Percentiles rank a stretch among this genome's conserved stretches.
phyloP scores from a whole-genome alignment of 2,888 invertebrate genomes.

The Nomada ruficornis region DNA sequence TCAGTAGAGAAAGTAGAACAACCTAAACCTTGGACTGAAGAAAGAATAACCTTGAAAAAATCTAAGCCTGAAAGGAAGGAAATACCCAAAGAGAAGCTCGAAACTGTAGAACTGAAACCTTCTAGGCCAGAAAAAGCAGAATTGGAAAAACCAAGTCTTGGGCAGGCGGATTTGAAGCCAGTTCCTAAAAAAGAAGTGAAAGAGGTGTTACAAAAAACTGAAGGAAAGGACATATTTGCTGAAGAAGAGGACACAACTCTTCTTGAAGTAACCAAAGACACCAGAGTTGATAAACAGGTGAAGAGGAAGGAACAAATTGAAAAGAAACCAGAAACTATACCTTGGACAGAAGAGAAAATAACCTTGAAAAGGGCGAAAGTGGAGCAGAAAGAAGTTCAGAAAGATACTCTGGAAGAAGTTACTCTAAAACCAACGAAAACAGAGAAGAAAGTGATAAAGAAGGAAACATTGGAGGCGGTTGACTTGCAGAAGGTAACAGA shows the following conservation, averaged over 20 bases:
- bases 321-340: constrained; percentile 63
- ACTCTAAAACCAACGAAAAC: constrained; percentile 78
- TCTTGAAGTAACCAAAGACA: constrained; percentile 62
- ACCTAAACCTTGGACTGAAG: constrained; percentile 87
- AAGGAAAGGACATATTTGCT: constrained; percentile 51
- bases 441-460: constrained; percentile 64
- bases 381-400: constrained; percentile 71
- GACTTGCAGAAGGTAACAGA: constrained; percentile 84
- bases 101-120: constrained; percentile 86
- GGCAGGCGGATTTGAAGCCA: constrained; percentile 70
- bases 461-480: constrained; percentile 84
- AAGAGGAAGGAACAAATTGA: constrained; percentile 44
- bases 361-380: constrained; percentile 77
- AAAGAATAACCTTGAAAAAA: constrained; percentile 86
- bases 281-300: constrained; percentile 55
- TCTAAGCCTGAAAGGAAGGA: constrained; percentile 82
- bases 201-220: constrained; percentile 51
- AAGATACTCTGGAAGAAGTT: constrained; percentile 75
- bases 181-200: constrained; percentile 61
- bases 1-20: constrained; percentile 57
- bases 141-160: constrained; percentile 74
- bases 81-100: constrained; percentile 82
- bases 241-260: constrained; percentile 71
- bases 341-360: constrained; percentile 82
- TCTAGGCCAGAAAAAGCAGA: constrained; percentile 84